These are phyloP conservation scores for Ooceraea biroi DNA, from an alignment of 1,140 invertebrate genomes.

Conservation along the genomic window DNA sequence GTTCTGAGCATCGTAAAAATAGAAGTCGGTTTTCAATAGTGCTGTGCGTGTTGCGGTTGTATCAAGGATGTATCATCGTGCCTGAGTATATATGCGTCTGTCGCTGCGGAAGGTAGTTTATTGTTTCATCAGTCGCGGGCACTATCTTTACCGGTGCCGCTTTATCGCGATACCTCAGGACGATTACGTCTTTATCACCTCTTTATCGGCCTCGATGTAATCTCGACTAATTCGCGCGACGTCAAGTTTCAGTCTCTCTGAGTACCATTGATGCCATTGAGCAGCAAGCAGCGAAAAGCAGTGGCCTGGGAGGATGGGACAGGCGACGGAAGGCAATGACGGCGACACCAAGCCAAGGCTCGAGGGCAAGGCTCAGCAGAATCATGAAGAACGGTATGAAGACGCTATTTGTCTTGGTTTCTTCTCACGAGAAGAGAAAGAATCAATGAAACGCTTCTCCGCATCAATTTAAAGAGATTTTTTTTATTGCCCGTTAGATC, in stretches of 20 bases:
- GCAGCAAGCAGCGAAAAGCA: background rate
- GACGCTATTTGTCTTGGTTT: background rate
- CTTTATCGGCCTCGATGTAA: background rate
- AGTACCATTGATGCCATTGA: background rate
- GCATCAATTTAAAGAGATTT: background rate
- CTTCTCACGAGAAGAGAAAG: background rate
- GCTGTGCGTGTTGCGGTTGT: no score
- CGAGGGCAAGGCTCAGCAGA: background rate
- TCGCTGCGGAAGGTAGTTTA: no score
- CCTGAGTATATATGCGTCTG: no score
- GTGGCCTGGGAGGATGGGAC: background rate
- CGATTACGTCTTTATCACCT: background rate
- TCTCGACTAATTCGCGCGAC: background rate
- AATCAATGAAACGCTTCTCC: background rate
- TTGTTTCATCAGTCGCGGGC: no score
- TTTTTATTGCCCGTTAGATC: constrained; percentile 25
- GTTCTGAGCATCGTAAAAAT: no score
- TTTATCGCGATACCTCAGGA: background rate
- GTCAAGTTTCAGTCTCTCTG: background rate
- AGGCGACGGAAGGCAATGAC: background rate
- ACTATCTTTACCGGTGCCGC: background rate
- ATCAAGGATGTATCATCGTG: no score
- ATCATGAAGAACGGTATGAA: constrained; percentile 36
- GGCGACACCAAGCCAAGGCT: background rate
- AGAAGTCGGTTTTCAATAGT: no score